phyloP scores from a whole-genome alignment of 2,797 vertebrate genomes.

The Artibeus jamaicensis region DNA sequence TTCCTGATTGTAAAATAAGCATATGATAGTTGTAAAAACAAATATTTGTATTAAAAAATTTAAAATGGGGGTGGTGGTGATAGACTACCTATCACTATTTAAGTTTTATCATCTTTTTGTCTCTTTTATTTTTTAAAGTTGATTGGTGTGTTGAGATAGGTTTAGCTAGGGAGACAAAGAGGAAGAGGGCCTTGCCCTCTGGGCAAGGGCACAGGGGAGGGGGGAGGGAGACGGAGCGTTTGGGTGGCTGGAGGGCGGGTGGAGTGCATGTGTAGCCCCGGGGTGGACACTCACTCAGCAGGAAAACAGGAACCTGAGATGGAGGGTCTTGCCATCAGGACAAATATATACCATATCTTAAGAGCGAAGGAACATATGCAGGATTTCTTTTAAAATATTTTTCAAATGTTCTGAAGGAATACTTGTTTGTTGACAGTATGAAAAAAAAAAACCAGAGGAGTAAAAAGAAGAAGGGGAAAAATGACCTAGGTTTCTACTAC shows the following conservation, averaged over 20 bases:
- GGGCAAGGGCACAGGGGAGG: background rate
- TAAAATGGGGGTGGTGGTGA: background rate
- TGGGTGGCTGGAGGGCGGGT: too few relatives aligned
- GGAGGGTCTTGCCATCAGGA: background rate
- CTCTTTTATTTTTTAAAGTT: background rate
- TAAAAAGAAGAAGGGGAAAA: background rate
- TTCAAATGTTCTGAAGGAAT: background rate
- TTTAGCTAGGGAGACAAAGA: background rate
- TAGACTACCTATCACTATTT: background rate
- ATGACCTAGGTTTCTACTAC: background rate
- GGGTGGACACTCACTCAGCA: background rate
- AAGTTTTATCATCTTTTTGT: background rate
- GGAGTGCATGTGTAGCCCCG: fast-evolving
- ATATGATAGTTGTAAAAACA: background rate
- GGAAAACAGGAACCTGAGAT: background rate
- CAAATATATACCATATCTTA: background rate
- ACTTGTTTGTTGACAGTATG: background rate
- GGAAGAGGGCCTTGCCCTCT: fast-evolving
- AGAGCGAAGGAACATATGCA: background rate
- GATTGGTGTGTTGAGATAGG: background rate
- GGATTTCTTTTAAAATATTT: background rate
- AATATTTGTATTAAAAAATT: background rate
- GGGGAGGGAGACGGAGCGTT: fast-evolving
- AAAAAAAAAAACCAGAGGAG: background rate
- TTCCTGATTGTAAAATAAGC: conserved; percentile 6